Evolutionary conservation across 2,888 invertebrate species (phyloP), one percentile per base, ranked within the genome.

Genomic region (Scaptomyza parva): DNA sequence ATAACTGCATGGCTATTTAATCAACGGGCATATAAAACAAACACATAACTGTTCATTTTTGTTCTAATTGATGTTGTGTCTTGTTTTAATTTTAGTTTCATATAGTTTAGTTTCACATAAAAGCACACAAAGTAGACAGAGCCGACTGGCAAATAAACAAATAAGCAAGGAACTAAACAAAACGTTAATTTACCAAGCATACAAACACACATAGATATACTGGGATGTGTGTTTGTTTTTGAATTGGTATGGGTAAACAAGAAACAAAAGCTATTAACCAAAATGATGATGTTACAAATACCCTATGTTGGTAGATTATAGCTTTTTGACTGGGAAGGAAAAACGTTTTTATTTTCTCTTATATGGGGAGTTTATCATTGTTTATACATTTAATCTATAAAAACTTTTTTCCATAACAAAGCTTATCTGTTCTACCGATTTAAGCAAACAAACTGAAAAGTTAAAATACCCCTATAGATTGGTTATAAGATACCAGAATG

Each of bases 61-160:
- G 39, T 44, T 59, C 50, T 69, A 72, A 72, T 72, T 72, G 55
- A 26, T 54, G 30, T 50, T 53, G 43, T 65, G 41, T 62, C 44
- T 47, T 68, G 58, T 48, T 40, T 81, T 81, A 70, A 83, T 75
- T 82, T 80, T 72, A 61, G 51, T 81, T 80, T 83, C 77, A 50
- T 76, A n/a, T n/a, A n/a, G n/a, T 76, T 76, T 76, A 63, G 51
- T 55, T 55, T 30, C 58, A 68, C 35, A 55, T 28, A 58, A 67
- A 70, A 54, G 48, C 55, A 58, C 54, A 59, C 43, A 63, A 50
- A 33, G 51, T 24, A 53, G 54, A 59, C 65, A 52, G 35, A 43
- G 26, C 48, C 33, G 69, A 76, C 82, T 50, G 81, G 76, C 72
- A 81, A 83, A 84, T 84, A 84, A 82, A 84, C 79, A 84, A 84